phyloP scores from a whole-genome alignment of 2,113 vertebrate genomes.

The Paracanthobrama guichenoti region DNA sequence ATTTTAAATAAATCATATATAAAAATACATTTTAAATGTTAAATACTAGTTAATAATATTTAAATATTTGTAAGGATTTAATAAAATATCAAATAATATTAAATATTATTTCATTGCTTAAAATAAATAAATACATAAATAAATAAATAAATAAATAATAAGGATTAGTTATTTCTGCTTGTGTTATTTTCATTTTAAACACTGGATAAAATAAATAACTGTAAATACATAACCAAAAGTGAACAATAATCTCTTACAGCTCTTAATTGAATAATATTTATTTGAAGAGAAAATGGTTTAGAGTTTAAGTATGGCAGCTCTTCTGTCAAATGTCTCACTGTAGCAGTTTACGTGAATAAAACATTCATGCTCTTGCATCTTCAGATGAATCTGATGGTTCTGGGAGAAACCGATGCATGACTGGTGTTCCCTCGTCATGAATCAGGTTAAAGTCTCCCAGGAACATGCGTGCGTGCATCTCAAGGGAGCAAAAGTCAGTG shows the following conservation, averaged over 20 bases:
- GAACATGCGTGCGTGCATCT: background rate
- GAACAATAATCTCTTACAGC: background rate
- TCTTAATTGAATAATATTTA: no score
- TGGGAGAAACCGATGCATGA: background rate
- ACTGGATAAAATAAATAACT: background rate
- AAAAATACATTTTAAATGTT: background rate
- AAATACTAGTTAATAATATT: background rate
- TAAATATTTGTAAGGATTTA: no score
- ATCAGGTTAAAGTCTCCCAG: background rate
- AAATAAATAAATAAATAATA: no score
- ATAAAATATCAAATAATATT: background rate
- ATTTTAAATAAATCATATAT: no score
- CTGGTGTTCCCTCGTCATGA: background rate
- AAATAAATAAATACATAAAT: background rate
- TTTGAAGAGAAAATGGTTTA: no score
- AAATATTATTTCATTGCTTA: background rate
- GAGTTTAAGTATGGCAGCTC: no score
- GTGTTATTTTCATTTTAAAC: background rate
- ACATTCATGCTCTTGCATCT: background rate
- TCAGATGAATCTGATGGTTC: background rate
- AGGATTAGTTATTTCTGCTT: background rate
- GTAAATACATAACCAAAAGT: background rate
- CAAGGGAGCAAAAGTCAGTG: background rate
- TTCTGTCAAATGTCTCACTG: background rate
- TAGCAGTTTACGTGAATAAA: background rate